Conservation (phyloP, 2,113 vertebrate species). For the Perca fluviatilis region DNA sequence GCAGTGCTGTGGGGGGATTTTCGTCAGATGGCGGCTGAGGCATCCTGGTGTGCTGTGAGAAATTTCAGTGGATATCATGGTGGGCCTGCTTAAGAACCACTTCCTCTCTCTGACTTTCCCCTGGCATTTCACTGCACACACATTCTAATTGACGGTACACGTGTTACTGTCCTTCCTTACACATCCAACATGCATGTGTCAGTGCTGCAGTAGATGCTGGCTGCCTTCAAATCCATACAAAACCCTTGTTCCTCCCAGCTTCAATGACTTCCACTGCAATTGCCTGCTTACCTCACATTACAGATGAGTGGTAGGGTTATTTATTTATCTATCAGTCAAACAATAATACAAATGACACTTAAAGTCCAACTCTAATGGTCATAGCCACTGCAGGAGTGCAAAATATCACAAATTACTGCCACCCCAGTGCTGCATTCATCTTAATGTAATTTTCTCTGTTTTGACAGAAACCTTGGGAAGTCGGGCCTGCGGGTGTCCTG, state of each 20-base stretch:
- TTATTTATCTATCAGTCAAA: conserved; percentile 2
- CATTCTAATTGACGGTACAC: conserved; percentile 7
- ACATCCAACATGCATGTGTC: conserved; percentile 37
- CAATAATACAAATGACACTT: background rate
- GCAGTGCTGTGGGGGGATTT: conserved; percentile 66
- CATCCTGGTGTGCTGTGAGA: conserved; percentile 64
- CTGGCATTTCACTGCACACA: conserved; percentile 38
- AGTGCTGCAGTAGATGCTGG: conserved; percentile 25
- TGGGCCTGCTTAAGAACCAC: conserved; percentile 57
- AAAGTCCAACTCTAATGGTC: conserved; percentile 9
- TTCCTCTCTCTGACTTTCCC: conserved; percentile 39
- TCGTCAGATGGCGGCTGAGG: conserved; percentile 60
- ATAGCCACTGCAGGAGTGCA: background rate
- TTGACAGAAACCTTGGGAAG: conserved; percentile 96
- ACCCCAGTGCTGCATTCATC: conserved; percentile 40
- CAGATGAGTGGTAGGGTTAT: conserved; percentile 3
- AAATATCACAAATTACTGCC: conserved; percentile 55
- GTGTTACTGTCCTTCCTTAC: conserved; percentile 6
- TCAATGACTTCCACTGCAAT: conserved; percentile 8
- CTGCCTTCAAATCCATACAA: conserved; percentile 42
- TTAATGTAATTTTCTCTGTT: conserved; percentile 72
- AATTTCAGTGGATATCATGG: conserved; percentile 66
- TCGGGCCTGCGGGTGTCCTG: conserved; percentile 97
- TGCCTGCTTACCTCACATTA: conserved; percentile 2
- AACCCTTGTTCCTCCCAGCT: conserved; percentile 25